Evolutionary conservation across 2,888 invertebrate species (phyloP), one percentile per base, ranked within the genome.

Genomic region (Cristatella mucedo): DNA sequence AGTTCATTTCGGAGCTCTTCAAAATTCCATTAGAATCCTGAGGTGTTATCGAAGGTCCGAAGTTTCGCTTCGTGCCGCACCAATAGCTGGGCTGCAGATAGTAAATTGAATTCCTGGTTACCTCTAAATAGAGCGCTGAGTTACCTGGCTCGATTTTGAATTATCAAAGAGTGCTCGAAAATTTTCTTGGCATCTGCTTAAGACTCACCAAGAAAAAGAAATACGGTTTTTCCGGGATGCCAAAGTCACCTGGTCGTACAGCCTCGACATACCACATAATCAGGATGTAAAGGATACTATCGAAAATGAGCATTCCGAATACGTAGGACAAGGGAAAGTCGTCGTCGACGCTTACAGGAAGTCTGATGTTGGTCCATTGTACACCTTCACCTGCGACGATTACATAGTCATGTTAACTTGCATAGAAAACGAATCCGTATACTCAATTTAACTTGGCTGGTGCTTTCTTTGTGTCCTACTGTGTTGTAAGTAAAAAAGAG

Each of bases 311-410:
- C 36, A 36, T 36, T n/a, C n/a, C n/a, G n/a, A n/a, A n/a, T n/a
- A n/a, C n/a, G n/a, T n/a, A n/a, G n/a, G n/a, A n/a, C n/a, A 84
- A 68, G 0, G 76, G 68, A 42, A 83, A 70, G 2, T 73, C 68
- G 44, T 81, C 76, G 49, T 80, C 80, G 2, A 76, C 71, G 1
- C 75, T 72, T 0, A 75, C 73, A 1, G 76, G 71, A 1, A 67
- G 55, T 54, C 42, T 44, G 3, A 64, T 37, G 39, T 51, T 59
- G 33, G 29, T 44, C 57, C 61, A 62, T 47, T 61, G 59, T 7
- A 60, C 50, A 11, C 63, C 63, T 30, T 46, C 48, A 22, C 62
- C 63, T 61, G 13, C 21, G 2, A 31, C 9, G 11, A 13, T n/a
- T n/a, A n/a, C n/a, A n/a, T n/a, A n/a, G n/a, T n/a, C n/a, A n/a